Conservation (phyloP, 2,797 vertebrate species). For the Myotis daubentonii region DNA sequence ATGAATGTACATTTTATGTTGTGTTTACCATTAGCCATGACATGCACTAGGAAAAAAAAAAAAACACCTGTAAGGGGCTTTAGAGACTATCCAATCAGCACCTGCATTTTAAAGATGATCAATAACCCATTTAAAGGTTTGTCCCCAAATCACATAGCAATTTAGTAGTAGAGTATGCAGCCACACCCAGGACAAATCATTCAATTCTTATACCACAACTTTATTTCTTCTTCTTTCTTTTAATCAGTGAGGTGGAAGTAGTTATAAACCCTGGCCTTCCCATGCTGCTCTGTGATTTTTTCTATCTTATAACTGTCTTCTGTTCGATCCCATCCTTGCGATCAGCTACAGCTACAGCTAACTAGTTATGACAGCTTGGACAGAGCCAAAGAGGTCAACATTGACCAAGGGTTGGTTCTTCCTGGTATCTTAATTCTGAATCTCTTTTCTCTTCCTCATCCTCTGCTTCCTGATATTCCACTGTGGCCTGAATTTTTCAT, state of each 20-base stretch:
- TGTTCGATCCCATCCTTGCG: neutral
- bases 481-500: neutral
- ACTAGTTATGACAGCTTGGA: neutral
- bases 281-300: neutral
- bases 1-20: neutral
- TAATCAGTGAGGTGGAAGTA: neutral
- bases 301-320: neutral
- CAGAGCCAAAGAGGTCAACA: neutral
- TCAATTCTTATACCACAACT: neutral
- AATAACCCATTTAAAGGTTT: neutral
- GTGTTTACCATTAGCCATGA: slow-evolving; percentile 8
- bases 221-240: neutral
- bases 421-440: neutral
- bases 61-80: neutral
- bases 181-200: neutral
- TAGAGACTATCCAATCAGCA: neutral
- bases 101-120: neutral
- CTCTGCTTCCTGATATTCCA: neutral
- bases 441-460: neutral
- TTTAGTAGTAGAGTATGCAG: neutral
- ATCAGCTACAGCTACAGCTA: neutral
- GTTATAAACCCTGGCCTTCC: neutral
- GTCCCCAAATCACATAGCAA: neutral
- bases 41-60: neutral
- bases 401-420: neutral